Base-by-base conservation (phyloP, 2,888 invertebrate species). In the Eugnorisma glareosa region DNA sequence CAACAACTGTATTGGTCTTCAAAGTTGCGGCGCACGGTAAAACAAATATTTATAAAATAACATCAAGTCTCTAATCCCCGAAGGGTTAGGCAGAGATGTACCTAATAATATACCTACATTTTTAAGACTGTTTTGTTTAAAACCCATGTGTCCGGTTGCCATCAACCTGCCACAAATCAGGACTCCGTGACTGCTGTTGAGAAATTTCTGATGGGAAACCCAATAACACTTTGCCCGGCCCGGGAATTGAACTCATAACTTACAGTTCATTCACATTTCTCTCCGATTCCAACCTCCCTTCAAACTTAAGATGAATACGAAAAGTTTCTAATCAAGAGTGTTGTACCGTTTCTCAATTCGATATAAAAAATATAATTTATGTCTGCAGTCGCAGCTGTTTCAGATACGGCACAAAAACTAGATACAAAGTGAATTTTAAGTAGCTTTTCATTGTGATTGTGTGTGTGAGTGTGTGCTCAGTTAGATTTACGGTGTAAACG, bases 381-480 rank as follows among this genome's bases (percentile, higher is more conserved):
- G 69, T 84, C 31, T 59, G 70, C 31, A 74, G 77, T 73, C 57
- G 13, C 84, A 84, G 84, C 81, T 84, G 83, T 74, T 83, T 48
- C 74, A 66, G 59, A 45, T 40, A 66, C 66, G 57, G 64, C n/a
- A 61, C 74, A 81, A 81, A 77, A 83, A 83, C 83, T 77, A 81
- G 71, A 74, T 67, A 77, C 81, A 77, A 77, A 84, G 72, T 81
- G 84, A 83, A 81, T 83, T 81, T 83, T 84, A 83, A 83, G 74
- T 72, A 70, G 67, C 11, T 59, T 76, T 76, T n/a, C 54, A 63
- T 40, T 83, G 73, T 73, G 48, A 21, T 78, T 59, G 10, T 15
- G 2, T 35, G 54, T 73, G 48, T 77, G 67, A 45, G 61, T 31
- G 45, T 61, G 28, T 51, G 31, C 11, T 48, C 21, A 67, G 67